Evolutionary conservation across 2,888 invertebrate species (phyloP), one percentile per base, ranked within the genome.

Genomic region (Dynastes grantii): DNA sequence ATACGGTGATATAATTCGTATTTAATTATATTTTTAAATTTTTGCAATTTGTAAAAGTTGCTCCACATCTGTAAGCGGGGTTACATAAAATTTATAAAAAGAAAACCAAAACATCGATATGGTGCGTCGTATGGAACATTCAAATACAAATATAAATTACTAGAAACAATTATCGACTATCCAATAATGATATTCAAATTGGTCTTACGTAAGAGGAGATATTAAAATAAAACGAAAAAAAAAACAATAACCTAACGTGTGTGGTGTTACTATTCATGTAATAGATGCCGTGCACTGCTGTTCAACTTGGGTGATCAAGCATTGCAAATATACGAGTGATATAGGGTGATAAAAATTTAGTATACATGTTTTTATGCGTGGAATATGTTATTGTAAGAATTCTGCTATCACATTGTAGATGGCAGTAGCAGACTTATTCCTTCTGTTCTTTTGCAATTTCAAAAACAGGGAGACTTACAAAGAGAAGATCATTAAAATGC

Each of bases 231-330:
- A 70, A 45, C 45, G 45, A 1, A 45, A 6, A 45, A 45, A 45
- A 45, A 45, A 45, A 45, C 37, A 45, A 45, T 45, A 45, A 45
- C 8, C 45, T 29, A 70, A 29, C 32, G 51, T 51, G 51, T 51
- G 16, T 37, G 71, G 22, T 29, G 11, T 6, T 55, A 13, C 40
- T 49, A 29, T 29, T 61, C 29, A n/a, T 53, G 27, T 37, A n/a
- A 16, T 55, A 32, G 16, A 16, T 29, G 8, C 27, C 37, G 71
- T 55, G n/a, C 55, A 16, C 37, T 55, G 16, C 58, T 16, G 55
- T 71, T 71, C 71, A 58, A 58, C 55, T 71, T 71, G 71, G 11
- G n/a, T 4, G 58, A 37, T 37, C 71, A 71, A 55, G 71, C 71
- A 37, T 55, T 55, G 22, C 40, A 55, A 55, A 55, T 55, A 6